A percentile compares a stretch with the other conserved stretches of the same genome.
These are phyloP conservation scores for Lasioglossum albipes DNA, from an alignment of 1,140 invertebrate genomes.

Conservation along the genomic window DNA sequence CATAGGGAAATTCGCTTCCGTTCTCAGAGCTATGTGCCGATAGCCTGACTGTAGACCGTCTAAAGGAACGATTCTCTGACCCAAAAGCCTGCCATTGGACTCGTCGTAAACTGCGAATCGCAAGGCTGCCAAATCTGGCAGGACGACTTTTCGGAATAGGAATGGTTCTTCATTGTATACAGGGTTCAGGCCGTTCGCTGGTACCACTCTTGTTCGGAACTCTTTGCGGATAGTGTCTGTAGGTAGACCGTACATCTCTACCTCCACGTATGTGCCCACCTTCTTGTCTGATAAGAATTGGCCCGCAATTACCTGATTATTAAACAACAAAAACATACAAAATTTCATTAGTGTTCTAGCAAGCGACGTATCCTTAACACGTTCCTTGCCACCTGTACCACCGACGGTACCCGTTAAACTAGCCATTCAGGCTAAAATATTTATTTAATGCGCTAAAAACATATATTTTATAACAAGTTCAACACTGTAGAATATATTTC, in stretches of 20 bases:
- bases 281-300: slow-evolving; percentile 99
- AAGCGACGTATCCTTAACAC: too few relatives aligned
- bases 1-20: slow-evolving; percentile 99
- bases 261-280: slow-evolving; percentile 99
- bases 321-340: background rate
- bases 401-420: too few relatives aligned
- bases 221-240: slow-evolving; percentile 99
- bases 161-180: slow-evolving; percentile 99
- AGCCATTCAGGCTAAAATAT: too few relatives aligned
- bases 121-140: slow-evolving; percentile 98
- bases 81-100: slow-evolving; percentile 94
- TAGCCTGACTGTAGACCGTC: slow-evolving; percentile 99
- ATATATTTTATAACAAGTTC: too few relatives aligned
- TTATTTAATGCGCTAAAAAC: too few relatives aligned
- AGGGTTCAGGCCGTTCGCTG: slow-evolving; percentile 97
- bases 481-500: too few relatives aligned
- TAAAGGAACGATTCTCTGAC: slow-evolving; percentile 97
- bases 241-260: slow-evolving; percentile 99
- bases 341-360: too few relatives aligned
- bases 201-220: slow-evolving; percentile 97
- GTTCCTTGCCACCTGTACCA: too few relatives aligned
- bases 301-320: slow-evolving; percentile 94
- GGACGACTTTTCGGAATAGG: slow-evolving; percentile 97
- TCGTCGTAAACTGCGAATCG: slow-evolving; percentile 99
- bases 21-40: slow-evolving; percentile 97